Conservation (phyloP, 1,140 invertebrate species). For the Saccostrea cuccullata region DNA sequence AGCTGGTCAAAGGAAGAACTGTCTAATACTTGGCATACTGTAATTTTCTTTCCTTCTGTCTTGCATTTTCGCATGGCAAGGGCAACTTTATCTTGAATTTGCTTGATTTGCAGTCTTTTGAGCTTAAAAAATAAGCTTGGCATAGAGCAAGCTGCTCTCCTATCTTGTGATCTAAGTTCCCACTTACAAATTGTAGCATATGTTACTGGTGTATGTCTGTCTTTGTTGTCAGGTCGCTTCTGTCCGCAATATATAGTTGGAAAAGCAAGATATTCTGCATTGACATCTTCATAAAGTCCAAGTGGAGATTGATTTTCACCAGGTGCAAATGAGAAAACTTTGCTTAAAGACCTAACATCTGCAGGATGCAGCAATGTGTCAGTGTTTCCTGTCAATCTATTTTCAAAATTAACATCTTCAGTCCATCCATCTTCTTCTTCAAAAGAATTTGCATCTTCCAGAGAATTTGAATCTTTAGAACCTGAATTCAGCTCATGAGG, state of each 20-base stretch:
- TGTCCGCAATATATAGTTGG: conserved; percentile 33
- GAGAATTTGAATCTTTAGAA: no score
- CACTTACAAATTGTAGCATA: conserved; percentile 14
- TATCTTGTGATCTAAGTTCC: not conserved
- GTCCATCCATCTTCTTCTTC: no score
- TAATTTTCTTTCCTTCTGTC: conserved; percentile 46
- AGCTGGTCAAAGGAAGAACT: not conserved
- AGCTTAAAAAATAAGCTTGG: conserved; percentile 49
- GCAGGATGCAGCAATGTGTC: conserved; percentile 35
- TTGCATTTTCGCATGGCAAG: conserved; percentile 49
- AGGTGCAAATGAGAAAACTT: conserved; percentile 23
- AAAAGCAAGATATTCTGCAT: conserved; percentile 26
- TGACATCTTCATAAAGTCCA: conserved; percentile 10
- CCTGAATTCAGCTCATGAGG: no score
- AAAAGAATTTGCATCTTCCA: no score
- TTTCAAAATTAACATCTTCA: no score
- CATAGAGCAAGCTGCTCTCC: not conserved
- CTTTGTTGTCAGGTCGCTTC: conserved; percentile 24
- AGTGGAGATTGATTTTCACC: conserved; percentile 26
- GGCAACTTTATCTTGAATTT: conserved; percentile 42
- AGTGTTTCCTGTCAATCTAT: not conserved
- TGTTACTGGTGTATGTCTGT: not conserved
- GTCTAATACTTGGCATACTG: conserved; percentile 43
- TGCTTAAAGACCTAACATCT: not conserved
- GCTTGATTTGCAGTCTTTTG: conserved; percentile 53